A percentile compares a stretch with the other conserved stretches of the same genome.
phyloP scores from a whole-genome alignment of 2,888 invertebrate genomes.

The Drosophila flavopinicola region DNA sequence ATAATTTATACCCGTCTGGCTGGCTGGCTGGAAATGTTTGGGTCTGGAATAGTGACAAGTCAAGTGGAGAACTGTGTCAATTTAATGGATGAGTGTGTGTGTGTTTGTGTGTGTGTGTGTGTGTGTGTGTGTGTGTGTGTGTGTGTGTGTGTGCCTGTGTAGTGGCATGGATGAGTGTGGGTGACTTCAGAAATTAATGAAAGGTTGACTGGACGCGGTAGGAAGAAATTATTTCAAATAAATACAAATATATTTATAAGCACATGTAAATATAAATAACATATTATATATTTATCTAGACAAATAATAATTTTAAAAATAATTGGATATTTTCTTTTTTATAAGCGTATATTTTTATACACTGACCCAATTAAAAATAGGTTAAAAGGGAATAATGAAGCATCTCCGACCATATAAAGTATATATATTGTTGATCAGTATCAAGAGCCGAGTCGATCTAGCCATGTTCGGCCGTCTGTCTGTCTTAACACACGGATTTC shows the following conservation, averaged over 20 bases:
- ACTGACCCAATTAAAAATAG: no score
- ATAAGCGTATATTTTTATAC: not conserved
- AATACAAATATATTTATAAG: no score
- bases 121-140: conserved; percentile 1
- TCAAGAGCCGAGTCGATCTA: no score
- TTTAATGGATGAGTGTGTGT: conserved; percentile 25
- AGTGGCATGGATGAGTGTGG: not conserved
- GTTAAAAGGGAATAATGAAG: no score
- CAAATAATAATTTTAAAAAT: no score
- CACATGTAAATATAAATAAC: no score
- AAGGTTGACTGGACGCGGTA: not conserved
- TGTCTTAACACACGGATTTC: no score
- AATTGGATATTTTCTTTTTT: not conserved
- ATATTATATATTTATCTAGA: no score
- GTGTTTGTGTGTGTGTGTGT: conserved; percentile 5
- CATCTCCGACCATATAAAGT: no score
- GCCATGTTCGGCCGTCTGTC: no score
- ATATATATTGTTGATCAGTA: no score
- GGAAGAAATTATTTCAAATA: no score
- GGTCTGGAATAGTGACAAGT: conserved; percentile 26
- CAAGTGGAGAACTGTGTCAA: conserved; percentile 57
- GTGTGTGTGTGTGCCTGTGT: conserved; percentile 4
- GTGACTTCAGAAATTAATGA: not conserved
- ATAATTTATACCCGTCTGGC: conserved; percentile 58
- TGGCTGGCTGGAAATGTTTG: conserved; percentile 15